Base-by-base conservation (phyloP, 2,888 invertebrate genomes). In the Sarcophaga carnaria region DNA sequence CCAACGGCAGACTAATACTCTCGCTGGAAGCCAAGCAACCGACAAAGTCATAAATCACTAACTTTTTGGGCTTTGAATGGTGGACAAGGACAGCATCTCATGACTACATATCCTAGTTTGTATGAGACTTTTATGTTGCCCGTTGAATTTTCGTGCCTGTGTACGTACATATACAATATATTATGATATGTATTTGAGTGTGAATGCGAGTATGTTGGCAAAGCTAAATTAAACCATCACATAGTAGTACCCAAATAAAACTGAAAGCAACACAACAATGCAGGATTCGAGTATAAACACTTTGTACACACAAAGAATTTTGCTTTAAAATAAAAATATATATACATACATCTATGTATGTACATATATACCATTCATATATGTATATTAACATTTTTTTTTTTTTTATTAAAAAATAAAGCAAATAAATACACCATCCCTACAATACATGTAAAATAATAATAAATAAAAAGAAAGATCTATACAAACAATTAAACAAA, bases 11-110 rank as follows among this genome's bases (percentile, higher is more conserved):
- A 77, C 67, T 75, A 75, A 75, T 49, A 62, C 67, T 37, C 37
- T 62, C 45, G 70, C 64, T 76, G 45, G 80, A 84, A 80, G 76
- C 84, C 75, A 80, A 84, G 80, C 60, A 84, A 84, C 79, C 75
- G 54, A 71, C 76, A 80, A 80, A 76, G 45, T 76, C 71, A 84
- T 84, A 84, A 84, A 84, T 84, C 80, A 80, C 66, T 54, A 12
- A 4, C 17, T 54, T 54, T 37, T 47, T 76, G 60, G 64, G 25
- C 60, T 76, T 66, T 27, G 22, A 66, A 66, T 49, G 71, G 49
- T 49, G 71, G 49, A 69, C 83, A 71, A 63, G 71, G 49, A 69
- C 63, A 14, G 27, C 37, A 54, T 54, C 17, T 54, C 54, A 54
- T 54, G 54, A 14, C 17, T 54, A 17, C 17, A 17, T 54, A 54